Percentiles rank a stretch among this genome's conserved stretches.
These are phyloP conservation scores for Caranx ignobilis DNA, from an alignment of 2,113 vertebrate species.

Conservation along the genomic window DNA sequence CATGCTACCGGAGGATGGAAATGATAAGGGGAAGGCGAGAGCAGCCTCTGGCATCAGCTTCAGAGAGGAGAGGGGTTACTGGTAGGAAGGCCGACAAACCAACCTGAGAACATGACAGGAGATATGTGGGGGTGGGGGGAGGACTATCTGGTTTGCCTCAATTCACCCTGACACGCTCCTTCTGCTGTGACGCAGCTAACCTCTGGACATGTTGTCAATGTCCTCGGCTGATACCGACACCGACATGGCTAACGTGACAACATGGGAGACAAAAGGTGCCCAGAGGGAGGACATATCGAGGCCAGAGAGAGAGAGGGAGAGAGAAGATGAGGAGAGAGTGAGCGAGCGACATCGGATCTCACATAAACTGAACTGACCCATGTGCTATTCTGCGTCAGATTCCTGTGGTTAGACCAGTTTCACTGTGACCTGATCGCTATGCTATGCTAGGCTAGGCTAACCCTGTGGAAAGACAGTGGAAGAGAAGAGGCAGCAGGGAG, in stretches of 20 bases:
- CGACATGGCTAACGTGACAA: conserved; percentile 47
- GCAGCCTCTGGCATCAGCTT: conserved; percentile 99
- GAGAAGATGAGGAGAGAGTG: background rate
- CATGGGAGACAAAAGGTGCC: conserved; percentile 30
- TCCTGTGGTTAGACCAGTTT: conserved; percentile 32
- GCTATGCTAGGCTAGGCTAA: conserved; percentile 21
- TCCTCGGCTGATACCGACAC: conserved; percentile 14
- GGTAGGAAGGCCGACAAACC: conserved; percentile 71
- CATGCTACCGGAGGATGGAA: conserved; percentile 73
- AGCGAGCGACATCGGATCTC: conserved; percentile 44
- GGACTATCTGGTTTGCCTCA: conserved; percentile 15
- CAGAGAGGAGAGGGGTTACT: conserved; percentile 91
- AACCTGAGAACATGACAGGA: conserved; percentile 9
- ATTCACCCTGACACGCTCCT: conserved; percentile 31
- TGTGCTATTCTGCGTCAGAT: conserved; percentile 16
- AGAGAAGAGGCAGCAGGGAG: conserved; percentile 70
- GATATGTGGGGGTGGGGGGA: background rate
- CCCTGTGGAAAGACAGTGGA: conserved; percentile 51
- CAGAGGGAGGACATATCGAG: conserved; percentile 43
- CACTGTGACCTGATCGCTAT: conserved; percentile 22
- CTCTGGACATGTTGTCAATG: conserved; percentile 22
- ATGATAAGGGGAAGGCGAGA: conserved; percentile 76
- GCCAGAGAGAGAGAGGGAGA: conserved; percentile 42
- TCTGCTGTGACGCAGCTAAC: conserved; percentile 1
- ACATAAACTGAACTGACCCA: conserved; percentile 5